Base-by-base conservation (phyloP, 2,113 vertebrate genomes). In the Aegotheles bennettii region DNA sequence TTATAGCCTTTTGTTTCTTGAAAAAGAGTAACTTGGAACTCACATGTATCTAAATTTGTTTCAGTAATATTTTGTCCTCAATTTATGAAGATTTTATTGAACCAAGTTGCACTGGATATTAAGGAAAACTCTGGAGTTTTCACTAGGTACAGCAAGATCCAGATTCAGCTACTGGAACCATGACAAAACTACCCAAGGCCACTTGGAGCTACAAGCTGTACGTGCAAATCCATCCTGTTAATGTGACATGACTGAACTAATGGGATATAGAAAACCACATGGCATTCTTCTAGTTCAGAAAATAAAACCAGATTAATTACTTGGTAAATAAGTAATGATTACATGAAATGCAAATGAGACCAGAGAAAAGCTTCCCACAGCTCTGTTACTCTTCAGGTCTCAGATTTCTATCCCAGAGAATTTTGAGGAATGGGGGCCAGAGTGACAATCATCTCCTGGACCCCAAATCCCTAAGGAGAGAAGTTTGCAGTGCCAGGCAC, bases 211-310 rank as follows among this genome's bases (percentile, higher is more conserved):
- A 31, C 40, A 89, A 60, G 47, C 90, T 83, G 59, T 53, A 83
- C 81, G 33, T 18, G 75, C 59, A 95, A 95, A 88, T 13, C 36
- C 63, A 86, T 74, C 70, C 64, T 71, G 75, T 35, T 81, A 87
- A 75, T 53, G 43, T 81, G 90, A 94, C 71, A 51, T 70, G 79
- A 90, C 53, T 86, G 90, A 93, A 78, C 40, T 92, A 93, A 93
- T 45, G 68, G 88, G 88, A 86, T 68, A 92, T 42, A 75, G 42
- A 84, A 81, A 94, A 35, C 18, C 92, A 86, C 87, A 71, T 16
- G 36, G 48, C n/a, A 71, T 68, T 91, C 68, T 77, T 92, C 79
- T 84, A 42, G n/a, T 36, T 88, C 47, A 59, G 42, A 50, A 90
- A 95, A 93, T 78, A 93, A 90, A 84, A 9, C 24, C 20, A 78